Evolutionary conservation across 1,140 invertebrate genomes (phyloP).

Genomic region (Dinothrombium tinctorium): DNA sequence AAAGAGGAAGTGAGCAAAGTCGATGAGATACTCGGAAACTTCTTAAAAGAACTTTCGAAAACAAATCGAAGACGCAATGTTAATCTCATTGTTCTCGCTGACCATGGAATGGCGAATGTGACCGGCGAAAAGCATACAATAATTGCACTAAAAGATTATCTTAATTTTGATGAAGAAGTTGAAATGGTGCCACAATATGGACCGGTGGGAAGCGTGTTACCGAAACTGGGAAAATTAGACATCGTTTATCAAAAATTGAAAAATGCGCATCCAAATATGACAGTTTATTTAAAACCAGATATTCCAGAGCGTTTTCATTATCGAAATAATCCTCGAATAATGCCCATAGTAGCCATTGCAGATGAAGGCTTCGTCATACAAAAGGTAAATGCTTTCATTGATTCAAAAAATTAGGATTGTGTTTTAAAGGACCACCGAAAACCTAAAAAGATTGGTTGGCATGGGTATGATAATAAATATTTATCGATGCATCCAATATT

Average conservation of each 20-base stretch:
- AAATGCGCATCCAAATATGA: neutral
- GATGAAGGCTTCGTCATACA: slow-evolving; percentile 11
- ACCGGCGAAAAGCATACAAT: neutral
- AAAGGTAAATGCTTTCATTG: slow-evolving; percentile 18
- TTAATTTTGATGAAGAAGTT: neutral
- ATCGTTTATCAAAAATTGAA: neutral
- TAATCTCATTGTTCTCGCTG: slow-evolving; percentile 17
- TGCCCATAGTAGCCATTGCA: slow-evolving; percentile 8
- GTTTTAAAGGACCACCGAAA: neutral
- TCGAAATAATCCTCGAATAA: slow-evolving; percentile 14
- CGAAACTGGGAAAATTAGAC: neutral
- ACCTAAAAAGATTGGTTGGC: slow-evolving; percentile 12
- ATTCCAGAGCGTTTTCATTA: slow-evolving; percentile 21
- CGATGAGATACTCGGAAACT: slow-evolving; percentile 15
- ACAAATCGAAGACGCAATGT: slow-evolving; percentile 8
- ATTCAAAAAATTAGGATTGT: neutral
- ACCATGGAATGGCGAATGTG: slow-evolving; percentile 17
- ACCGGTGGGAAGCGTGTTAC: neutral
- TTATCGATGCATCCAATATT: slow-evolving; percentile 24
- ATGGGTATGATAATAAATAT: slow-evolving; percentile 21
- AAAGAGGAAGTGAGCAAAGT: neutral
- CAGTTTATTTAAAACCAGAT: slow-evolving; percentile 19
- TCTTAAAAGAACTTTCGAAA: slow-evolving; percentile 12
- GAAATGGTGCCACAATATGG: neutral
- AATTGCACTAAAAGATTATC: slow-evolving; percentile 18